These are phyloP conservation scores for Catostylus mosaicus DNA, from an alignment of 30 jellyfish, hydroid and myxozoan species.

Conservation along the genomic window DNA sequence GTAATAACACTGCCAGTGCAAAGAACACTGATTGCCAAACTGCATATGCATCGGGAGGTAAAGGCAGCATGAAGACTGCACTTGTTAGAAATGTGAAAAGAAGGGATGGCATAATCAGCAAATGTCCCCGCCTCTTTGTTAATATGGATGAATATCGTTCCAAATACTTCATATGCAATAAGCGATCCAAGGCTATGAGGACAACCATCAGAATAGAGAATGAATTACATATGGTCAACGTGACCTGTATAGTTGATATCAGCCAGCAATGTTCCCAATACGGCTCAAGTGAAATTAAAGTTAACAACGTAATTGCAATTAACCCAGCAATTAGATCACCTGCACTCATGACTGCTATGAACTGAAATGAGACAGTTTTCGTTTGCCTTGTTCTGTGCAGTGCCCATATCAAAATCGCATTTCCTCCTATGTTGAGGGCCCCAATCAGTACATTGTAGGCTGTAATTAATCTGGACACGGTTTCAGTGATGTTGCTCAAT, in stretches of 20 bases:
- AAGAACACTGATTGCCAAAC: neutral
- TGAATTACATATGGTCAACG: neutral
- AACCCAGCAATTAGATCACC: neutral
- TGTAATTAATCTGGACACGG: neutral
- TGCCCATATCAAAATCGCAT: neutral
- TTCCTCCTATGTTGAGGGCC: neutral
- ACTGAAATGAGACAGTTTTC: neutral
- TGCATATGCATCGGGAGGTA: neutral
- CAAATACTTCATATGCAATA: slow-evolving; percentile 7
- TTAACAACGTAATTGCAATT: neutral
- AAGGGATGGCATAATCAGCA: neutral
- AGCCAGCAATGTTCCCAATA: neutral
- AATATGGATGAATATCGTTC: neutral
- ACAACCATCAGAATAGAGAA: neutral
- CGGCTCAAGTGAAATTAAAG: neutral
- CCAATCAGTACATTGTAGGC: neutral
- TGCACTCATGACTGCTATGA: neutral
- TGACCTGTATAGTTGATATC: neutral
- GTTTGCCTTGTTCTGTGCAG: neutral
- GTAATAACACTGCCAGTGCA: neutral
- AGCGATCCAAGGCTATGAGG: slow-evolving; percentile 7
- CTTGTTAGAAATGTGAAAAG: neutral
- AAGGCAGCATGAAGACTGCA: neutral
- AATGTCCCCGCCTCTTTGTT: neutral
- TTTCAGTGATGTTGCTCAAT: too few species aligned